These are phyloP conservation scores for Drosophila erecta DNA, from an alignment of 1,140 invertebrate species.

Conservation along the genomic window DNA sequence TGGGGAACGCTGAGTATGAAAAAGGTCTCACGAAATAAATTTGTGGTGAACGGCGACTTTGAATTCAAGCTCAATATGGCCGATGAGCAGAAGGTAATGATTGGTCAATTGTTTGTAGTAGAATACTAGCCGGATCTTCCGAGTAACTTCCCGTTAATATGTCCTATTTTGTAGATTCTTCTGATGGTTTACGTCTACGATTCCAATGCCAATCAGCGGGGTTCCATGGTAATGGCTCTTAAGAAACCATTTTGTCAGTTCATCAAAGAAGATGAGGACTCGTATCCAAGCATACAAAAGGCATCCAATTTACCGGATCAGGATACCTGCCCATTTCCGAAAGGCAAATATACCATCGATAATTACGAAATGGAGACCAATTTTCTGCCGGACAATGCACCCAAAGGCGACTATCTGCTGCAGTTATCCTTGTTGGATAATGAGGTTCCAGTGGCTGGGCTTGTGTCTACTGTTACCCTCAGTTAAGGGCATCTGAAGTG, in stretches of 20 bases:
- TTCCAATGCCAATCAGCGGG: slow-evolving; percentile 31
- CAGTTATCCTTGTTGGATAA: slow-evolving; percentile 47
- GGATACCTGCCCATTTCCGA: slow-evolving; percentile 61
- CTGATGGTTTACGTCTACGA: slow-evolving; percentile 57
- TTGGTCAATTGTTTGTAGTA: no score
- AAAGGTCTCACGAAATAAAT: slow-evolving; percentile 60
- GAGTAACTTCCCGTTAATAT: no score
- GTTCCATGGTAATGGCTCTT: slow-evolving; percentile 61
- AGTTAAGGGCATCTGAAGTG: slow-evolving; percentile 20
- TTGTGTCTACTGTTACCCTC: slow-evolving; percentile 50
- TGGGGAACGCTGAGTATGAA: slow-evolving; percentile 68
- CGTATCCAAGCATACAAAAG: slow-evolving; percentile 60
- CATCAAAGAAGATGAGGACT: slow-evolving; percentile 63
- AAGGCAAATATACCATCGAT: slow-evolving; percentile 60
- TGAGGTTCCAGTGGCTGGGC: slow-evolving; percentile 47
- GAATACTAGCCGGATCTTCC: no score
- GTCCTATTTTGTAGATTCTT: slow-evolving; percentile 19
- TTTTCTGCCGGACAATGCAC: slow-evolving; percentile 62
- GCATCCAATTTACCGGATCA: slow-evolving; percentile 57
- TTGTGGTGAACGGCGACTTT: slow-evolving; percentile 53
- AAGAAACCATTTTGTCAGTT: slow-evolving; percentile 70
- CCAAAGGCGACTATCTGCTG: slow-evolving; percentile 60
- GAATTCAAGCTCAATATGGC: slow-evolving; percentile 64
- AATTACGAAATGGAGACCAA: slow-evolving; percentile 70
- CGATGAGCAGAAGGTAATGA: slow-evolving; percentile 53